A percentile compares a stretch with the other conserved stretches of the same genome.
phyloP scores from a whole-genome alignment of 2,113 vertebrate genomes.

The Redunca redunca region DNA sequence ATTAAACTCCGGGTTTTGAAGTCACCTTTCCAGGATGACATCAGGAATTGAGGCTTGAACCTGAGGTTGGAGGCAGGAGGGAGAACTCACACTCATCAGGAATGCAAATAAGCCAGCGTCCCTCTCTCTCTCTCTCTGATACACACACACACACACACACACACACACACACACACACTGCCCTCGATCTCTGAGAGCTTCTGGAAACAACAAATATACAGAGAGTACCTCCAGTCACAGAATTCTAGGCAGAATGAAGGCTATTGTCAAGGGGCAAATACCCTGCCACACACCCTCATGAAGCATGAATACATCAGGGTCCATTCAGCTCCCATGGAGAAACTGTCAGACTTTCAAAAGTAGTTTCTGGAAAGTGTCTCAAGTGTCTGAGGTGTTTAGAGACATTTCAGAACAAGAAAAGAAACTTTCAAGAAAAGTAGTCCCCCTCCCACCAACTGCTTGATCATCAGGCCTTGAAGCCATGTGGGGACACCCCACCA shows the following conservation, averaged over 20 bases:
- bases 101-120: neutral
- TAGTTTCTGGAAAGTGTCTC: neutral
- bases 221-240: neutral
- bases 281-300: fast-evolving
- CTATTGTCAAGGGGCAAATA: fast-evolving
- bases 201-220: neutral
- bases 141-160: neutral
- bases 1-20: neutral
- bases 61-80: neutral
- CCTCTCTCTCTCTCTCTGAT: too few species aligned
- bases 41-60: neutral
- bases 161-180: neutral
- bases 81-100: neutral
- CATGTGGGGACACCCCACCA: neutral
- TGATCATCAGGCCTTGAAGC: neutral
- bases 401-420: neutral
- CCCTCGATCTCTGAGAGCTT: neutral
- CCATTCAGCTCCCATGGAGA: neutral
- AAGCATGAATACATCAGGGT: fast-evolving
- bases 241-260: neutral
- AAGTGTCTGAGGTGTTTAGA: neutral
- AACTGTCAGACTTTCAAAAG: neutral
- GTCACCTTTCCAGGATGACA: neutral
- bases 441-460: fast-evolving
- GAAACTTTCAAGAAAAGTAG: neutral